Evolutionary conservation across 2,113 vertebrate species (phyloP).

Genomic region (Desmodus rotundus): DNA sequence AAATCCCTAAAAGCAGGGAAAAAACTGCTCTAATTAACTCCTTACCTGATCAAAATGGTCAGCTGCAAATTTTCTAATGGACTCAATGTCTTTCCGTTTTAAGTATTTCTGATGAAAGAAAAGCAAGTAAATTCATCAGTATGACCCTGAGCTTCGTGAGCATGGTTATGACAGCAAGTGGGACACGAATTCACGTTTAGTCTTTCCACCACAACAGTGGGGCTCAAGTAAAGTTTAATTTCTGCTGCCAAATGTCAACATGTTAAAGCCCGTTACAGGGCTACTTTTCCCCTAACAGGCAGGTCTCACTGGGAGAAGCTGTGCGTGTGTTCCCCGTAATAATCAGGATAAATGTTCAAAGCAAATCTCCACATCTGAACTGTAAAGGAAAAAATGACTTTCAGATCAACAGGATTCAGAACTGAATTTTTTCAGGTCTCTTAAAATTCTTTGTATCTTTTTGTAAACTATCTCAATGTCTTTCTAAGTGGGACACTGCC

Average conservation of each 20-base stretch:
- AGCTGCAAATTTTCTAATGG: constrained; percentile 82
- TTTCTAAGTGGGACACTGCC: not conserved
- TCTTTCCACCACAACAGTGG: not conserved
- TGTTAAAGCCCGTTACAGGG: not conserved
- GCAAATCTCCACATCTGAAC: not conserved
- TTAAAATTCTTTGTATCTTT: not conserved
- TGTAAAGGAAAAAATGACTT: not conserved
- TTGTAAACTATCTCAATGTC: not conserved
- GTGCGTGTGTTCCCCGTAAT: not conserved
- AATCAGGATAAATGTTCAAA: not conserved
- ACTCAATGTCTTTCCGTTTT: constrained; percentile 86
- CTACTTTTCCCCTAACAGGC: not conserved
- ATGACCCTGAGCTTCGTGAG: constrained; percentile 1
- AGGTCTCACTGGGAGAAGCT: not conserved
- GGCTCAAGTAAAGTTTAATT: constrained; percentile 14
- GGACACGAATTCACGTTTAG: not conserved
- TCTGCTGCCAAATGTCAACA: not conserved
- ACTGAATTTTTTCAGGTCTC: constrained; percentile 2
- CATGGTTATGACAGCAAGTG: not conserved
- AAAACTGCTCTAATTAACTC: not conserved
- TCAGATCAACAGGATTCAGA: not conserved
- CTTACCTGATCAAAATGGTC: constrained; percentile 90
- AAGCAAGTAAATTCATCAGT: constrained; percentile 15
- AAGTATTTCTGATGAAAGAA: constrained; percentile 85
- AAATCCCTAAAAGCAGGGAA: not conserved